Base-by-base conservation (phyloP, 2,113 vertebrate genomes). In the Puntigrus tetrazona region DNA sequence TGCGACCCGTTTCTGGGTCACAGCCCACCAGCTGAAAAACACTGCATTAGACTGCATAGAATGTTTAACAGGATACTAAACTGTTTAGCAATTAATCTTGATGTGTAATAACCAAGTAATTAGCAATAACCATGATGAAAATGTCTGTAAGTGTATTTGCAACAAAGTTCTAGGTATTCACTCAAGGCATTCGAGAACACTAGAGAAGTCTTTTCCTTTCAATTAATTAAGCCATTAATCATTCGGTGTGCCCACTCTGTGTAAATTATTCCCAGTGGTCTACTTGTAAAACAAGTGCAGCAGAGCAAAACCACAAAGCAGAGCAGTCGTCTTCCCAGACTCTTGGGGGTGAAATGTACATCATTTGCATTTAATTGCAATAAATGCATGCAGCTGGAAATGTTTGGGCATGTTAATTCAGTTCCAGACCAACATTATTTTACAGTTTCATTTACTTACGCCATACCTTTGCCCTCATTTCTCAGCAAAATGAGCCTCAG, bases 311-410 rank as follows among this genome's bases (percentile, higher is more conserved):
- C 86, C 88, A 29, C 79, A 81, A 45, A 69, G 27, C 78, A 84
- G 61, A 20, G 20, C 55, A 31, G 50, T 80, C 79, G 63, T 84
- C 84, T 85, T 84, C 80, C 78, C 85, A 83, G 86, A 85, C 86
- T 65, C 84, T 86, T 67, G 74, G 59, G 86, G 84, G 84, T 86
- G 78, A 86, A 79, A 75, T 87, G 87, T 86, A 84, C 88, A 89
- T 87, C 43, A 86, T 89, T 89, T 89, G 83, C 87, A 88, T 91
- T 89, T 88, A 89, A 86, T 86, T 85, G 81, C 80, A 89, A 86
- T 83, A 87, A 85, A 87, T 85, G 83, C 86, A 67, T 59, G 82
- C 86, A 86, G 88, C 82, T 86, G 88, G 87, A 83, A 84, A 78
- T 50, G 69, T 52, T 88, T 84, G 78, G 69, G 74, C 34, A 55